These are phyloP conservation scores for Corythornis madagascariensis DNA, from an alignment of 2,113 vertebrate species.

Conservation along the genomic window DNA sequence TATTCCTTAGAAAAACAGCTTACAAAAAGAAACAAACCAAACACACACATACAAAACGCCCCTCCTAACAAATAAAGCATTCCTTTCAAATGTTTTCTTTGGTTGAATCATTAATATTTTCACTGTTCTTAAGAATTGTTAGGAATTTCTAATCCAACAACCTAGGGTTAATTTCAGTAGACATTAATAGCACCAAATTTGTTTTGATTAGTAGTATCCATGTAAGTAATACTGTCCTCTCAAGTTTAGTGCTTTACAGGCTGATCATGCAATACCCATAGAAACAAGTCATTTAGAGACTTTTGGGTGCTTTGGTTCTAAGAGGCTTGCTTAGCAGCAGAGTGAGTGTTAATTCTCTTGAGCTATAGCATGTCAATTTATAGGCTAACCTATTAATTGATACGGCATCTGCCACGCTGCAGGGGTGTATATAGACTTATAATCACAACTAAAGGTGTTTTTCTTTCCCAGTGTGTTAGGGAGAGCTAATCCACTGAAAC, in stretches of 20 bases:
- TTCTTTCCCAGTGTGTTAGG: not conserved
- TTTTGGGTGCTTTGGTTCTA: not conserved
- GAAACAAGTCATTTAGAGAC: not conserved
- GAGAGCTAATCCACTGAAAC: not conserved
- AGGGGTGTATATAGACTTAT: not conserved
- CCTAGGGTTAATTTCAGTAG: not conserved
- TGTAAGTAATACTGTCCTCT: not conserved
- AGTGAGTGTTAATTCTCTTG: not conserved
- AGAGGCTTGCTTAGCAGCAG: not conserved
- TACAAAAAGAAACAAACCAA: not conserved
- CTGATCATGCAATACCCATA: not conserved
- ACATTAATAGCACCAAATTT: not conserved
- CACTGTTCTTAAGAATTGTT: not conserved
- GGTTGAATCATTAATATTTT: not conserved
- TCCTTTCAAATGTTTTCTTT: not conserved
- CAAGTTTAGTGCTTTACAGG: not conserved
- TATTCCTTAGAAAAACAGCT: not conserved
- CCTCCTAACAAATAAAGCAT: not conserved
- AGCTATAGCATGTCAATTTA: not conserved
- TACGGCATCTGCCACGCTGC: not conserved
- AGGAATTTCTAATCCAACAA: not conserved
- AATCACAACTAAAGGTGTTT: not conserved
- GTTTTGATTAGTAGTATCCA: not conserved
- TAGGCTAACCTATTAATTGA: rapidly evolving
- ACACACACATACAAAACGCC: not conserved